Evolutionary conservation across 1,140 invertebrate species (phyloP).

Genomic region (Aplysia californica): DNA sequence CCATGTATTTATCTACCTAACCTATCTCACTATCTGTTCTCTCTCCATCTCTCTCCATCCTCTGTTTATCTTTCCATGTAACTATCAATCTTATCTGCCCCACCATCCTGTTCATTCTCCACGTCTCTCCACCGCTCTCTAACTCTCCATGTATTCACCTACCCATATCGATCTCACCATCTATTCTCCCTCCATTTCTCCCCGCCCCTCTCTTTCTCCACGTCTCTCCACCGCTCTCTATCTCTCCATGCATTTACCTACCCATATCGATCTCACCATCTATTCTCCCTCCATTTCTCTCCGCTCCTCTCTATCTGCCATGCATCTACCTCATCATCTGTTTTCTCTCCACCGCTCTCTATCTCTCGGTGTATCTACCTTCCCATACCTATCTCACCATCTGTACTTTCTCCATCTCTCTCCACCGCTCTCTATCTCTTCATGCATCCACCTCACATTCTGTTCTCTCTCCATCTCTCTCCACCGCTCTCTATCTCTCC

Average conservation of each 20-base stretch:
- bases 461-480: background rate
- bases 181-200: conserved; percentile 7
- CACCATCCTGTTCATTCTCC: background rate
- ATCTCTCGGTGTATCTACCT: background rate
- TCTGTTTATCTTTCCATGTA: background rate
- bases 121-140: background rate
- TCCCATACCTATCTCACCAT: background rate
- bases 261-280: background rate
- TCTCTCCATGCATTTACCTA: background rate
- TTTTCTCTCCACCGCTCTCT: background rate
- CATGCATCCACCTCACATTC: background rate
- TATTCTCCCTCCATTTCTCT: background rate
- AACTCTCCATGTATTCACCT: background rate
- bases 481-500: background rate
- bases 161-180: too few relatives aligned
- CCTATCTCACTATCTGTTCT: background rate
- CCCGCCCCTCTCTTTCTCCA: background rate
- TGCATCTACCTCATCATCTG: background rate
- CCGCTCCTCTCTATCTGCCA: background rate
- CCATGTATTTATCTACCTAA: background rate
- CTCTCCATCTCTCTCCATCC: background rate
- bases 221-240: background rate
- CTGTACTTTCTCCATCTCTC: background rate
- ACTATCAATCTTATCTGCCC: too few relatives aligned
- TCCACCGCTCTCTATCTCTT: background rate